A percentile compares a stretch with the other conserved stretches of the same genome.
These are phyloP conservation scores for Stegophylla sp. DNA, from an alignment of 2,888 invertebrate genomes.

Conservation along the genomic window DNA sequence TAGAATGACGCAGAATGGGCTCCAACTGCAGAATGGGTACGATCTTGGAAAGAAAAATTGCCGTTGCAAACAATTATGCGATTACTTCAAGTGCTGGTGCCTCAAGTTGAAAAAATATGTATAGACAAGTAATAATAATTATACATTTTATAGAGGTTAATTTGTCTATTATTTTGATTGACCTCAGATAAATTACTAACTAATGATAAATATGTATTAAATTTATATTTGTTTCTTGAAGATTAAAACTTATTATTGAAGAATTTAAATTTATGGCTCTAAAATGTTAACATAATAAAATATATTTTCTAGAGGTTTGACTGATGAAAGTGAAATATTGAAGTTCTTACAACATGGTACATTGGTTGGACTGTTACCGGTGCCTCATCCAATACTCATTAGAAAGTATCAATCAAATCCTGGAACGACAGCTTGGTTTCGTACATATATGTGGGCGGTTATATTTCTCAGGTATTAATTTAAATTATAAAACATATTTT, in stretches of 20 bases:
- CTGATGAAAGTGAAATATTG: slow-evolving; percentile 98
- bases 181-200: not conserved
- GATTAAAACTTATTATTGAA: too few relatives aligned
- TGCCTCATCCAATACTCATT: slow-evolving; percentile 98
- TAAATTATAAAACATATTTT: not conserved
- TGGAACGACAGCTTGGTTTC: slow-evolving; percentile 98
- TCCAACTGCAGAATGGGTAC: slow-evolving; percentile 96
- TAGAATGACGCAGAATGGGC: slow-evolving; percentile 64
- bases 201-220: not conserved
- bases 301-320: slow-evolving; percentile 78
- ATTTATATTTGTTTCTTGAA: too few relatives aligned
- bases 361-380: slow-evolving; percentile 93
- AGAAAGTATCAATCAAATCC: slow-evolving; percentile 98
- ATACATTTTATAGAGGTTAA: not conserved
- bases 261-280: not conserved
- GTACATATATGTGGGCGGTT: slow-evolving; percentile 99
- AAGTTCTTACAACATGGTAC: slow-evolving; percentile 99
- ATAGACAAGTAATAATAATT: slow-evolving; percentile 85
- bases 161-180: not conserved
- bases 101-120: slow-evolving; percentile 99
- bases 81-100: slow-evolving; percentile 95
- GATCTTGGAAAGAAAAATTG: slow-evolving; percentile 94
- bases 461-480: slow-evolving; percentile 84
- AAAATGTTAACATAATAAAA: slow-evolving; percentile 15
- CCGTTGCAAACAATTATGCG: slow-evolving; percentile 99